A percentile compares a stretch with the other conserved stretches of the same genome.
Conservation (phyloP, 2,113 vertebrate genomes). For the Lonchura striata region DNA sequence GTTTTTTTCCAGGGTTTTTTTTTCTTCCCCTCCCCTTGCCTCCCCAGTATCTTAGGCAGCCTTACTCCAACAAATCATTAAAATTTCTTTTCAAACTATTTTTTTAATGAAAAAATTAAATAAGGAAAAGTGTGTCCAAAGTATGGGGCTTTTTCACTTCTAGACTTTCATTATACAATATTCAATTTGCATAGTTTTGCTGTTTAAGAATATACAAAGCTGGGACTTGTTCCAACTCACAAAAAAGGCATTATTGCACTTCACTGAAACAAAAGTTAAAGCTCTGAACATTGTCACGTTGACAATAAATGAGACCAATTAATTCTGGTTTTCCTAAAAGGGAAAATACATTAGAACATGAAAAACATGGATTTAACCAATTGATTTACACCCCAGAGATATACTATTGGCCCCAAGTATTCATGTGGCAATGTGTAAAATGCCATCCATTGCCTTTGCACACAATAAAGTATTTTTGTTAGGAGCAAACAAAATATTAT, state of each 20-base stretch:
- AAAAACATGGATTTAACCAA: slow-evolving; percentile 24
- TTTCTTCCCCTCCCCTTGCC: no score
- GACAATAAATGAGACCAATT: slow-evolving; percentile 18
- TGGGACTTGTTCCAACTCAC: slow-evolving; percentile 23
- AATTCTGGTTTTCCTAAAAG: slow-evolving; percentile 29
- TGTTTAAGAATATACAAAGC: slow-evolving; percentile 31
- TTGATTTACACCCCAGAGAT: slow-evolving; percentile 10
- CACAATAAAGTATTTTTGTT: neutral
- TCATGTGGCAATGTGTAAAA: neutral
- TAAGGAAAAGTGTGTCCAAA: neutral
- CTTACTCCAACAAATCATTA: neutral
- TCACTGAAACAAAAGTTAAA: neutral
- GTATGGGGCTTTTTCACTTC: neutral
- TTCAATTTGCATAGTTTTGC: neutral
- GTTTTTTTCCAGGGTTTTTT: neutral
- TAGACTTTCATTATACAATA: neutral
- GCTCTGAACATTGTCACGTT: neutral
- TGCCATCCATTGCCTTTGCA: neutral
- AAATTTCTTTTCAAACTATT: neutral
- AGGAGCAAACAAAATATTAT: neutral
- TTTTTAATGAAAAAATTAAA: neutral
- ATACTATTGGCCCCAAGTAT: neutral
- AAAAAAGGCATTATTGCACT: neutral
- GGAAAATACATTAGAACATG: slow-evolving; percentile 26
- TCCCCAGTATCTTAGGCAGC: neutral